These are phyloP conservation scores for Ophioninae sp. DNA, from an alignment of 2,888 invertebrate species.

Conservation along the genomic window DNA sequence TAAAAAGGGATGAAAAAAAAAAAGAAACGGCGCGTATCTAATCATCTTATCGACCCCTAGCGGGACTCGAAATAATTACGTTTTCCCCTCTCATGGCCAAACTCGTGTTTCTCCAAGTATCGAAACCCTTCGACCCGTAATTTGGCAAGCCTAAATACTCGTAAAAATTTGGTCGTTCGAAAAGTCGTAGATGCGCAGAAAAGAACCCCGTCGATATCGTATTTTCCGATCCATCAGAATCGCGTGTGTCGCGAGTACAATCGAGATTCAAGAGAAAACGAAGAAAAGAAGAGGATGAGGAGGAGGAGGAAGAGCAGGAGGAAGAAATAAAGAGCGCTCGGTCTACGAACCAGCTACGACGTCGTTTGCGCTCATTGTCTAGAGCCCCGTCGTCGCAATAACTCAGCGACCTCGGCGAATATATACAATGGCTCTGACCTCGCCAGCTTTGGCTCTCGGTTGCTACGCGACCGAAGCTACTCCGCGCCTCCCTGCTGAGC, in stretches of 20 bases:
- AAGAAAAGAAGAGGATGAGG: neutral
- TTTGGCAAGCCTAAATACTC: neutral
- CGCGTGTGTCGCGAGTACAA: neutral
- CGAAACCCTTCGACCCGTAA: neutral
- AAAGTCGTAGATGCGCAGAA: neutral
- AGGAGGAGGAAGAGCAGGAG: neutral
- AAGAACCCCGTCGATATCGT: neutral
- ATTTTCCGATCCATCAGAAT: neutral
- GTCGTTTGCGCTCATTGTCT: conserved; percentile 47
- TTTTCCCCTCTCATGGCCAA: neutral
- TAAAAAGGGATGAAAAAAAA: neutral
- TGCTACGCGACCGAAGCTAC: conserved; percentile 62
- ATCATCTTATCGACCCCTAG: neutral
- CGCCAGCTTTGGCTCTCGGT: conserved; percentile 64
- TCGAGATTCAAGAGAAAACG: neutral
- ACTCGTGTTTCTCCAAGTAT: neutral
- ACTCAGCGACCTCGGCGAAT: conserved; percentile 59
- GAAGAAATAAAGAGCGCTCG: neutral
- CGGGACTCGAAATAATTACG: neutral
- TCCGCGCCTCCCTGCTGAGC: conserved; percentile 43
- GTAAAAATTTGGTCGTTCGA: conserved; percentile 1
- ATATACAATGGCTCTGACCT: conserved; percentile 65
- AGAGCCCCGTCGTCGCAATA: conserved; percentile 36
- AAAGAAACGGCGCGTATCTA: neutral
- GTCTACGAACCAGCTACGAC: conserved; percentile 43